phyloP scores from a whole-genome alignment of 2,113 vertebrate species.

The Seriola quinqueradiata region DNA sequence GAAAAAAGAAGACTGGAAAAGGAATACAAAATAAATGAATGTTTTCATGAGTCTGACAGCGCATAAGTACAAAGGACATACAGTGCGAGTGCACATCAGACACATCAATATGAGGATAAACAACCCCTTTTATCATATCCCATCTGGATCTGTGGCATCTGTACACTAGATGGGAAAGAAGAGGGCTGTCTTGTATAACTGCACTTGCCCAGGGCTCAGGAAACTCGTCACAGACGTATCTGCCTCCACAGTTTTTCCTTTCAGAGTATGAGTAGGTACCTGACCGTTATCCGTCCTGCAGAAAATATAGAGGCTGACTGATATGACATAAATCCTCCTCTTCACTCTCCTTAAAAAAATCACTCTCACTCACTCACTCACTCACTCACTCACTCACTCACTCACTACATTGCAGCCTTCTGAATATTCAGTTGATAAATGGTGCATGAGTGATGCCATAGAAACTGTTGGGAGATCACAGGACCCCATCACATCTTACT shows the following conservation, averaged over 20 bases:
- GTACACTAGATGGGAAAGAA: constrained; percentile 16
- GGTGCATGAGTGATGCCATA: constrained; percentile 64
- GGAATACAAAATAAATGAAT: not conserved
- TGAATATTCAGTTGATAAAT: constrained; percentile 61
- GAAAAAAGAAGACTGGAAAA: not conserved
- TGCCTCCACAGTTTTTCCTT: constrained; percentile 74
- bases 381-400: constrained; percentile 2
- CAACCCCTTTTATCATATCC: constrained; percentile 34
- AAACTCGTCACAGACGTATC: constrained; percentile 73
- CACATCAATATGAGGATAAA: constrained; percentile 10
- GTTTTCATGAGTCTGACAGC: not conserved
- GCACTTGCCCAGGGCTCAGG: constrained; percentile 64
- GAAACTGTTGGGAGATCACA: constrained; percentile 69
- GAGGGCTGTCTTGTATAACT: constrained; percentile 72
- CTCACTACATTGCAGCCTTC: constrained; percentile 18
- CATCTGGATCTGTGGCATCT: constrained; percentile 29
- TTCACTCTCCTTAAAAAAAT: constrained; percentile 50
- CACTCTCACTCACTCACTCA: constrained; percentile 39
- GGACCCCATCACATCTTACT: constrained; percentile 58
- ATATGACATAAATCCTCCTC: constrained; percentile 75
- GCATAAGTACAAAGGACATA: not conserved
- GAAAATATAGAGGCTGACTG: constrained; percentile 69
- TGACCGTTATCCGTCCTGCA: constrained; percentile 62
- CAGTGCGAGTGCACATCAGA: not conserved
- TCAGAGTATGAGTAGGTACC: constrained; percentile 73